A percentile compares a stretch with the other conserved stretches of the same genome.
Evolutionary conservation across 2,797 vertebrate genomes (phyloP).

Genomic region (Galagoides demidoff): DNA sequence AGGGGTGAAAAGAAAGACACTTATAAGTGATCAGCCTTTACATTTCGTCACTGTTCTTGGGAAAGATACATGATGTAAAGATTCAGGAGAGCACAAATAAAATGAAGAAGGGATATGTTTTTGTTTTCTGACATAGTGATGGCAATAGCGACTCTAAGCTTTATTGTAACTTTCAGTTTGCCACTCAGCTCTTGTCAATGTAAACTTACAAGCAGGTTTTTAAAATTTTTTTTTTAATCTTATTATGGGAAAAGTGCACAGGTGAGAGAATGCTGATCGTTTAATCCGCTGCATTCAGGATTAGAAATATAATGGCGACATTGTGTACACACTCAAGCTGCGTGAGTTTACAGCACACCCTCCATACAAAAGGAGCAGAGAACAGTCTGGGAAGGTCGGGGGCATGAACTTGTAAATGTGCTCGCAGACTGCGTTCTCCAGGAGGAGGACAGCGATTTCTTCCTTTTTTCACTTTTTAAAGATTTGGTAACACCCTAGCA

Average conservation of each 20-base stretch:
- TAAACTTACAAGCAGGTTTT: neutral
- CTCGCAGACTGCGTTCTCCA: neutral
- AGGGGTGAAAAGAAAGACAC: neutral
- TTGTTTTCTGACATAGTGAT: neutral
- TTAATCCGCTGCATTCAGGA: neutral
- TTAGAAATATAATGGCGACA: neutral
- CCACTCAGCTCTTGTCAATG: neutral
- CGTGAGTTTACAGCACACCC: neutral
- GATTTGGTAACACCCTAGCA: slow-evolving; percentile 7
- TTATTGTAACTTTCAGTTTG: neutral
- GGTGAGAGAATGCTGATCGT: neutral
- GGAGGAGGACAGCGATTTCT: neutral
- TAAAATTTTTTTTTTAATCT: neutral
- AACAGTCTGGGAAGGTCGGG: neutral
- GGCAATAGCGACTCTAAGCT: neutral
- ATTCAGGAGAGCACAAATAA: neutral
- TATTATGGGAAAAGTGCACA: neutral
- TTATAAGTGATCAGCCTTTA: neutral
- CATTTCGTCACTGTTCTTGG: neutral
- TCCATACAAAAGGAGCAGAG: neutral
- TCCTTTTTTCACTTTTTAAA: neutral
- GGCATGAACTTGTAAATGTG: neutral
- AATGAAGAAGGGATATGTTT: neutral
- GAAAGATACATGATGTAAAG: neutral
- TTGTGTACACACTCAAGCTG: neutral